Conservation (phyloP, 2,113 vertebrate genomes). For the Tetraodon nigroviridis region DNA sequence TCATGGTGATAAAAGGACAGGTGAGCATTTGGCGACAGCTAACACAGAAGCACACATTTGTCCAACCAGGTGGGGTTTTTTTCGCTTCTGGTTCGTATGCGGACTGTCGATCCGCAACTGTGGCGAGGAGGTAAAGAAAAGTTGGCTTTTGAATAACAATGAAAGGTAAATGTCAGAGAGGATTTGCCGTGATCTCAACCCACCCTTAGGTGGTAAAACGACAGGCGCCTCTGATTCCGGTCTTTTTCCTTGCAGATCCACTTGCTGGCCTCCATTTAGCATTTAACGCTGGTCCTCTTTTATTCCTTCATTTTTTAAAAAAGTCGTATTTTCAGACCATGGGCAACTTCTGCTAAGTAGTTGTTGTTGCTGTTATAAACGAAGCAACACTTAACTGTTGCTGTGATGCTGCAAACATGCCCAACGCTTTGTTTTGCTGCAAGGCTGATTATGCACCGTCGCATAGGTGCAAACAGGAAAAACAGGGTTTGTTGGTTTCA, state of each 20-base stretch:
- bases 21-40: conserved; percentile 19
- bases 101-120: not conserved
- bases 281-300: conserved; percentile 26
- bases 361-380: too few relatives aligned
- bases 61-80: not conserved
- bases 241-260: conserved; percentile 11
- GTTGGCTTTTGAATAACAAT: not conserved
- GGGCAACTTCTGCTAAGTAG: too few relatives aligned
- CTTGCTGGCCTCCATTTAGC: conserved; percentile 47
- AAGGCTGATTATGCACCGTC: too few relatives aligned
- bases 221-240: conserved; percentile 41
- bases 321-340: too few relatives aligned
- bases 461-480: too few relatives aligned
- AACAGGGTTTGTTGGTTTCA: too few relatives aligned
- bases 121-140: not conserved
- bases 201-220: conserved; percentile 23
- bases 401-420: too few relatives aligned
- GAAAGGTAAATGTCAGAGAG: conserved; percentile 5
- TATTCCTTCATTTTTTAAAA: too few relatives aligned
- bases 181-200: conserved; percentile 24
- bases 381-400: too few relatives aligned
- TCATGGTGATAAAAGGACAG: too few relatives aligned
- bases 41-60: conserved; percentile 9
- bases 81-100: too few relatives aligned
- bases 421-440: too few relatives aligned